Evolutionary conservation across 2,888 invertebrate genomes (phyloP).

Genomic region (Patella depressa): DNA sequence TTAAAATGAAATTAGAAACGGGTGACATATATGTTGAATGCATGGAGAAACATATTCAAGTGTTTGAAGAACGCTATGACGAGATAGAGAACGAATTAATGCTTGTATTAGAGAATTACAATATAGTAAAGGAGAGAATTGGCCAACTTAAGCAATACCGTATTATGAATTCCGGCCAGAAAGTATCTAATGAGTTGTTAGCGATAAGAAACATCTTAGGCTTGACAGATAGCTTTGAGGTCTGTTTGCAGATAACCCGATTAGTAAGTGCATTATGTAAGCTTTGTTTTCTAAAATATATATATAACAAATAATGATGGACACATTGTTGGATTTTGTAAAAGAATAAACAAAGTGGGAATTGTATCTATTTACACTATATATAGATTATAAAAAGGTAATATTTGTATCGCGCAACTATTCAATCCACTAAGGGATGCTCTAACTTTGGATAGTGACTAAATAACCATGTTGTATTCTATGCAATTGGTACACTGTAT

Average conservation of each 20-base stretch:
- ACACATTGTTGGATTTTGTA: no score
- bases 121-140: background rate
- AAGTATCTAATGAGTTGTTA: background rate
- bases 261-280: no score
- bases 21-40: background rate
- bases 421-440: no score
- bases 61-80: background rate
- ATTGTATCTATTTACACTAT: no score
- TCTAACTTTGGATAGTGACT: no score
- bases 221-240: background rate
- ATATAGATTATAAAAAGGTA: no score
- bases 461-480: no score
- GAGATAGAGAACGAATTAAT: background rate
- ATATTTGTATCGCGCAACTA: no score
- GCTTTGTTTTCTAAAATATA: no score
- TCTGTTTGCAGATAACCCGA: background rate
- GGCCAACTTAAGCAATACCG: background rate
- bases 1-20: background rate
- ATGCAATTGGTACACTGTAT: no score
- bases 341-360: no score
- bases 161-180: background rate
- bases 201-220: background rate
- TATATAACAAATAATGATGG: no score
- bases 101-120: background rate
- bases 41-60: background rate